Evolutionary conservation across 92 coral and sea anemone genomes (phyloP), one percentile per base, ranked within the genome.

Genomic region (Umimayanthus chanpuru): DNA sequence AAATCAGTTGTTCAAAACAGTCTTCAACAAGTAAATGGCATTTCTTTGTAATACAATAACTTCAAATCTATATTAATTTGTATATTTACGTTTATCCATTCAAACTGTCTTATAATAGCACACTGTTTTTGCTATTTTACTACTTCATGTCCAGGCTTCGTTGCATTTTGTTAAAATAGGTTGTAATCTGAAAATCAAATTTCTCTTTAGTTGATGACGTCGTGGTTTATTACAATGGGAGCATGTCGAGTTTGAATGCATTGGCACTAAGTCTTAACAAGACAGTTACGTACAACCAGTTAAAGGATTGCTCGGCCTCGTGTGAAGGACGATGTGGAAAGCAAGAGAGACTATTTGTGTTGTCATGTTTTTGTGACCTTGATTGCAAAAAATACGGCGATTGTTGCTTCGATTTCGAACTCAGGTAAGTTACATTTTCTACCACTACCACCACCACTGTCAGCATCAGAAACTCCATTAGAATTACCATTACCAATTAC

Each of bases 361-460:
- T 6, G 10, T 18, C 18, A 11, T 73, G 77, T 29, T 73, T 2
- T 73, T 73, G 77, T 21, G 77, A 73, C 77, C 36, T 12, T 40
- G 77, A 73, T 11, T 73, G 77, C 40, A 23, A 75, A 36, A 9
- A 6, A 3, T 75, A 20, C 28, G 47, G 79, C 14, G 47, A 39
- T 39, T 75, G 79, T 36, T 75, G 79, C 79, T 75, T 39, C 79
- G 47, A 75, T 21, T 75, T 9, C 44, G 29, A 75, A 9, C n/a
- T 73, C 36, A 73, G 77, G 77, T 73, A 73, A 8, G 76, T 39
- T 36, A n/a, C 30, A 36, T 9, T 73, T 39, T 2, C 4, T 73
- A 16, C 21, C 2, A 30, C 2, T 32, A 29, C 40, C 4, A 18
- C n/a, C 9, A 30, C 0, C 21, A 20, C 43, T 73, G 25, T 12